Evolutionary conservation across 92 coral and sea anemone species (phyloP).

Genomic region (Porites divaricata): DNA sequence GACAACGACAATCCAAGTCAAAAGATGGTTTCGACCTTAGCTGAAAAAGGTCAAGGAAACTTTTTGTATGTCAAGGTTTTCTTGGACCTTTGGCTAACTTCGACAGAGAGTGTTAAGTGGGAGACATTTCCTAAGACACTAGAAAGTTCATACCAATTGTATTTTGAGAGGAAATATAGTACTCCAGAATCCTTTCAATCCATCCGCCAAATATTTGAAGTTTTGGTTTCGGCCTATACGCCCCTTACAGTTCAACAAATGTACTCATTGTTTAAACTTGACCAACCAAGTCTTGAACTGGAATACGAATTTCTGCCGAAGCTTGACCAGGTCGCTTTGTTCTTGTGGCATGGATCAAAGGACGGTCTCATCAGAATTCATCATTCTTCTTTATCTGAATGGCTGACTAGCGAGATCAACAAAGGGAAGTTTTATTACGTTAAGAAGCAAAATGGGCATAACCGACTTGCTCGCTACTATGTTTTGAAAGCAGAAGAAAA

Average conservation of each 20-base stretch:
- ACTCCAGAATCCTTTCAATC: conserved; percentile 26
- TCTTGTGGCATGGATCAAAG: conserved; percentile 45
- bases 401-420: conserved; percentile 53
- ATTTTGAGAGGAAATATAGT: conserved; percentile 43
- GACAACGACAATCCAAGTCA: conserved; percentile 4
- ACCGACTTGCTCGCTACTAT: conserved; percentile 34
- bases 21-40: conserved; percentile 27
- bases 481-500: conserved; percentile 1
- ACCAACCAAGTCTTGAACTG: conserved; percentile 9
- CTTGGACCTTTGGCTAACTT: conserved; percentile 33
- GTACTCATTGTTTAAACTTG: conserved; percentile 1
- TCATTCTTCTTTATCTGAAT: conserved; percentile 54
- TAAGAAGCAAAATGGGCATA: conserved; percentile 55
- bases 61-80: conserved; percentile 65
- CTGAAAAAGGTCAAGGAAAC: conserved; percentile 70
- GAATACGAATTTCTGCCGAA: conserved; percentile 56
- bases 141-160: conserved; percentile 2
- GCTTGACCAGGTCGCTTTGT: conserved; percentile 37
- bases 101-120: neutral
- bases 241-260: conserved; percentile 25
- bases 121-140: conserved; percentile 21
- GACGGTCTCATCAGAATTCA: conserved; percentile 35
- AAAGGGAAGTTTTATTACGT: conserved; percentile 40
- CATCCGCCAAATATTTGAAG: conserved; percentile 47
- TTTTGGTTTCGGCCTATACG: conserved; percentile 42